Conservation (phyloP, 2,113 vertebrate species). For the Larimichthys crocea region DNA sequence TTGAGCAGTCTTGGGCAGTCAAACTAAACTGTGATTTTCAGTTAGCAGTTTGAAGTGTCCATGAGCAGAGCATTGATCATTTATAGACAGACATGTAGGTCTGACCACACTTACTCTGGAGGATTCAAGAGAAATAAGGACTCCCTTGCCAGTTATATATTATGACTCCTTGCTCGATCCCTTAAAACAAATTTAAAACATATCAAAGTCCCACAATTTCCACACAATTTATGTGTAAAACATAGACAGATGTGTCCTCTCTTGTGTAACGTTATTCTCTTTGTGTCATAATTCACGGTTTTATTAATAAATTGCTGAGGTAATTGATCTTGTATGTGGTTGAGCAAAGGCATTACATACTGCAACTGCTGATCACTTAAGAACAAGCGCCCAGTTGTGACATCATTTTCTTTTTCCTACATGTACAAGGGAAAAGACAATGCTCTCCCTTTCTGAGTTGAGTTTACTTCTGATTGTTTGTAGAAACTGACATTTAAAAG, state of each 20-base stretch:
- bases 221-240: not conserved
- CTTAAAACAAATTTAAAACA: too few species aligned
- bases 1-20: not conserved
- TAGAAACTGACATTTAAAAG: slow-evolving; percentile 6
- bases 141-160: too few species aligned
- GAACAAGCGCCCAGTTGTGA: not conserved
- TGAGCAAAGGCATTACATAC: not conserved
- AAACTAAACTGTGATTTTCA: not conserved
- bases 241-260: not conserved
- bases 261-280: not conserved
- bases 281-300: too few species aligned
- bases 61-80: not conserved
- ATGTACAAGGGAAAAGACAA: not conserved
- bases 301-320: not conserved
- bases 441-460: not conserved
- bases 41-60: not conserved
- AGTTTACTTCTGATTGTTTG: not conserved
- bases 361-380: too few species aligned
- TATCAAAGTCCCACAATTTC: not conserved
- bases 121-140: too few species aligned
- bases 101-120: too few species aligned
- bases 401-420: not conserved
- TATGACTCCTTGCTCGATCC: too few species aligned
- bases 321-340: not conserved
- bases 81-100: too few species aligned